Percentiles rank a stretch among this genome's conserved stretches.
Evolutionary conservation across 2,113 vertebrate genomes (phyloP).

Genomic region (Ameiurus melas): DNA sequence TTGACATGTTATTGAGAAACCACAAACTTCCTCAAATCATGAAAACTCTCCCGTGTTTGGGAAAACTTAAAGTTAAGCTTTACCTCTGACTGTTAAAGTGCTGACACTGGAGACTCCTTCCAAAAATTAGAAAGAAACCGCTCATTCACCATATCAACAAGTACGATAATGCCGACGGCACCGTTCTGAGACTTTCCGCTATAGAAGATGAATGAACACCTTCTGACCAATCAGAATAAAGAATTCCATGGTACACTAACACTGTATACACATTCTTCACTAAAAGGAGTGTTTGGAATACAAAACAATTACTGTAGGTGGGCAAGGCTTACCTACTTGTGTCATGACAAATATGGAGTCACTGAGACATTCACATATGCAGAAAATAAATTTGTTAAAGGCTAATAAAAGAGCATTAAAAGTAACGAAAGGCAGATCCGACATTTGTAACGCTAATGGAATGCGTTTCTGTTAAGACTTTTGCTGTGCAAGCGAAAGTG

Average conservation of each 20-base stretch:
- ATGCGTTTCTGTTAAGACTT: neutral
- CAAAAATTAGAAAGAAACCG: neutral
- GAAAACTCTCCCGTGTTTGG: neutral
- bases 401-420: neutral
- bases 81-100: neutral
- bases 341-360: neutral
- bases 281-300: neutral
- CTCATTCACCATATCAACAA: neutral
- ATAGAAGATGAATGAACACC: neutral
- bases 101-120: neutral
- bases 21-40: neutral
- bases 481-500: slow-evolving; percentile 8
- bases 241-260: neutral
- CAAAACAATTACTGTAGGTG: neutral
- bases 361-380: neutral
- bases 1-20: neutral
- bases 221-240: neutral
- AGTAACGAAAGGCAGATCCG: neutral
- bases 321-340: neutral
- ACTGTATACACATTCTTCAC: neutral
- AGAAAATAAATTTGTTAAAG: neutral
- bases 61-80: neutral
- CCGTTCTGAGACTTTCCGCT: neutral
- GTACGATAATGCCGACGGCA: neutral
- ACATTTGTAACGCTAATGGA: neutral